Evolutionary conservation across 1,140 invertebrate genomes (phyloP), one percentile per base, ranked within the genome.

Genomic region (Oedothorax gibbosus): DNA sequence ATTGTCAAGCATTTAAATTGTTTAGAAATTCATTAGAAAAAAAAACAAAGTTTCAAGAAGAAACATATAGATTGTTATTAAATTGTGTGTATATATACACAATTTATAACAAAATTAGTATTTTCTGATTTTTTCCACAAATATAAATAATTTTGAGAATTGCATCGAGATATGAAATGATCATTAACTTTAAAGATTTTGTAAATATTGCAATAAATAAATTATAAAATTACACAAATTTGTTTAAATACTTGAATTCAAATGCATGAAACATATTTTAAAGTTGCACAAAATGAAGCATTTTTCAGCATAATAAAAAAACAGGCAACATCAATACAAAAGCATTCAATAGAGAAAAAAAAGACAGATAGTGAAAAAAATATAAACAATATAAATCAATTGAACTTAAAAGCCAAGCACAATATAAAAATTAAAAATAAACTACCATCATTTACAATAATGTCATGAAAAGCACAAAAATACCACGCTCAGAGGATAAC

Each of bases 321-420:
- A 49, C 35, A 71, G 71, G 78, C 64, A 81, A 60, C 14, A n/a
- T 20, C 60, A 49, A 64, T 62, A 73, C 54, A 73, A 62, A 73
- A 72, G 68, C 69, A 53, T 57, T 62, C 57, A 72, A 64, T 49
- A 64, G 11, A 35, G 57, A 18, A 82, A 82, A 68, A 71, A 71
- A 50, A 49, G n/a, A n/a, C n/a, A 82, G 15, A 82, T 64, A 82
- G 65, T 76, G 50, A 84, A 84, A 75, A 21, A 75, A 84, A 75
- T 84, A 82, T 82, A 82, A 79, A 77, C 21, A 73, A 84, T 50
- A 84, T 56, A 76, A 68, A 75, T 50, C n/a, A 66, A 75, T 62
- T 50, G 35, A 66, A 69, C 57, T 51, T 73, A 82, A 83, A 84
- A 84, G 81, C 72, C 73, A 49, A 49, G 64, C 18, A 76, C 81